Evolutionary conservation across 2,113 vertebrate genomes (phyloP).

Genomic region (Percopsis transmontana): DNA sequence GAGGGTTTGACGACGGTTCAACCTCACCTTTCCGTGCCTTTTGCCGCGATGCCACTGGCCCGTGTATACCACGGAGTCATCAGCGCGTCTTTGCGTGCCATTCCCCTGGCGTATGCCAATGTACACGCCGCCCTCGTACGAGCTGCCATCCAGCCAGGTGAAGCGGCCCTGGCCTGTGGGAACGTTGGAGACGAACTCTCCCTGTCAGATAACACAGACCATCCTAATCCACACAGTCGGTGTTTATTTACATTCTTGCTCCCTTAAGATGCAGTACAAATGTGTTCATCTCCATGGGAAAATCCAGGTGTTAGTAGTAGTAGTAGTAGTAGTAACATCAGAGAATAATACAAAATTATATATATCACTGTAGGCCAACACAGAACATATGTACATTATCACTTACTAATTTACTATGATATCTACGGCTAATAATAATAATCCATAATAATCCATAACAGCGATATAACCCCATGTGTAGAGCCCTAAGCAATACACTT

Average conservation of each 20-base stretch:
- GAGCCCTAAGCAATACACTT: no score
- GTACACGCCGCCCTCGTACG: slow-evolving; percentile 82
- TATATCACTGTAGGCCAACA: no score
- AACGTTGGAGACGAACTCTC: slow-evolving; percentile 84
- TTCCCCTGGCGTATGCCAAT: slow-evolving; percentile 82
- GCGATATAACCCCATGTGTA: no score
- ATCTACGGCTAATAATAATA: no score
- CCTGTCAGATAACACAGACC: slow-evolving; percentile 71
- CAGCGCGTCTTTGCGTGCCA: slow-evolving; percentile 79
- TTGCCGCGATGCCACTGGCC: slow-evolving; percentile 86
- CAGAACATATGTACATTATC: no score
- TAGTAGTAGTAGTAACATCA: no score
- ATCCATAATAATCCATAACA: no score
- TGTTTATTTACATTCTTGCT: not conserved
- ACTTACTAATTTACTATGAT: no score
- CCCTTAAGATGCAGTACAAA: no score
- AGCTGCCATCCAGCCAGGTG: slow-evolving; percentile 85
- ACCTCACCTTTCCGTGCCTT: slow-evolving; percentile 86
- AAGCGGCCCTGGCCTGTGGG: slow-evolving; percentile 79
- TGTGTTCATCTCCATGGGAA: no score
- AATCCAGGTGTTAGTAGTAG: no score
- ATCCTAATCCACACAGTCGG: not conserved
- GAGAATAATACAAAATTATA: no score
- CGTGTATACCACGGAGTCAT: slow-evolving; percentile 71
- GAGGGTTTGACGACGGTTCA: not conserved